Evolutionary conservation across 2,888 invertebrate species (phyloP), one percentile per base, ranked within the genome.

Genomic region (Apamea sordens): DNA sequence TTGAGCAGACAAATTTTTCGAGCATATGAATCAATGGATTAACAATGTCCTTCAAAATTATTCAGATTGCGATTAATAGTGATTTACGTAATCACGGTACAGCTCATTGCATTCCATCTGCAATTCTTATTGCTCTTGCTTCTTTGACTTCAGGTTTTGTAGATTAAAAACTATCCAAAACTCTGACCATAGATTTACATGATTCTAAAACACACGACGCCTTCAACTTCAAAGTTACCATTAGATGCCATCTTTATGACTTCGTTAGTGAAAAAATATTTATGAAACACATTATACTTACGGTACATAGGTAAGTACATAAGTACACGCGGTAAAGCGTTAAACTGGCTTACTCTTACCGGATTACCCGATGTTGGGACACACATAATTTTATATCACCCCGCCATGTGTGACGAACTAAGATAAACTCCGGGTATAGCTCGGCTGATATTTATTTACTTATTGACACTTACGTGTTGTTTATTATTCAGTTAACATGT

Each of bases 371-470:
- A 59, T 21, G 70, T 15, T 68, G 75, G 68, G 76, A 69, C 85
- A 85, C 85, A 85, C 76, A 85, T 72, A 87, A 87, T 85, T 80
- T 73, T 80, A 77, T 77, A 87, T 75, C 69, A 87, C 50, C 41
- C 56, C 18, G n/a, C 64, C 87, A 69, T 75, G 61, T 86, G 69
- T 68, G 47, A 41, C 18, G 32, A 47, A 61, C 59, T 59, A 44
- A 74, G 50, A 73, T 76, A 47, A 76, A 74, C 53, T 67, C 32
- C 2, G 61, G 18, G n/a, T n/a, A 84, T 63, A 74, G 67, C 69
- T 79, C 67, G n/a, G 32, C 36, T 59, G 44, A 71, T 81, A 85
- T 47, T 73, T 76, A 85, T 88, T 85, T 47, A 85, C 72, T 41
- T 77, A 75, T 80, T 77, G 70, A 76, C 85, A 76, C 69, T 80